These are phyloP conservation scores for Rhinoderma darwinii DNA, from an alignment of 2,113 vertebrate species.

Conservation along the genomic window DNA sequence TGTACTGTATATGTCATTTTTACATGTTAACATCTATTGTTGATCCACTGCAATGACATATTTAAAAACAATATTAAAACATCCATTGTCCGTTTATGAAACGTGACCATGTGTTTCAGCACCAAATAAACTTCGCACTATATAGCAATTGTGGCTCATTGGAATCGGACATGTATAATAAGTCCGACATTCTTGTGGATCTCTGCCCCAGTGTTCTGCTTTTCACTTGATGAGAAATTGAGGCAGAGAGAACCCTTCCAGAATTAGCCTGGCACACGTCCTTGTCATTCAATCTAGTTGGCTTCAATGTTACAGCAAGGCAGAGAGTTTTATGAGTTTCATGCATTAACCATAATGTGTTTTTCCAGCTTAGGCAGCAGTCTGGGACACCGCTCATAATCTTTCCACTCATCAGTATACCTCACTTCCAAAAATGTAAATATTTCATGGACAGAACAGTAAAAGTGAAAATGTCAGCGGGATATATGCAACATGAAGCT, in stretches of 20 bases:
- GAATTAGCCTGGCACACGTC: constrained; percentile 50
- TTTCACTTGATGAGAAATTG: constrained; percentile 22
- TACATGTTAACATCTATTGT: background rate
- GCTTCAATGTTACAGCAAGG: constrained; percentile 15
- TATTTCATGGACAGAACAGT: constrained; percentile 3
- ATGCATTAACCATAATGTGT: constrained; percentile 44
- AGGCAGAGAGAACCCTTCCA: constrained; percentile 28
- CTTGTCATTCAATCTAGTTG: constrained; percentile 48
- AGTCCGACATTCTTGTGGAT: constrained; percentile 40
- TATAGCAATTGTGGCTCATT: constrained; percentile 48
- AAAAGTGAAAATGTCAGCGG: constrained; percentile 10
- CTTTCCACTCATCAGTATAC: constrained; percentile 41
- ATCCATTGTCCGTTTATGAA: constrained; percentile 36
- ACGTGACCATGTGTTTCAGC: constrained; percentile 34
- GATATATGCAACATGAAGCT: background rate
- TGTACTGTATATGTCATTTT: background rate
- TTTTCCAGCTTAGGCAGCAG: constrained; percentile 51
- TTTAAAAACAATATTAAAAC: constrained; percentile 36
- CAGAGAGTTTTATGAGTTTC: constrained; percentile 47
- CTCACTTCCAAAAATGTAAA: constrained; percentile 32
- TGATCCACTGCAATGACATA: background rate
- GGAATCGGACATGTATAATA: constrained; percentile 18
- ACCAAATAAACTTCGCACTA: constrained; percentile 46
- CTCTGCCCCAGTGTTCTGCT: constrained; percentile 14
- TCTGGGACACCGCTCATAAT: constrained; percentile 30